Base-by-base conservation (phyloP, 2,888 invertebrate genomes). In the Chrysotoxum bicinctum region DNA sequence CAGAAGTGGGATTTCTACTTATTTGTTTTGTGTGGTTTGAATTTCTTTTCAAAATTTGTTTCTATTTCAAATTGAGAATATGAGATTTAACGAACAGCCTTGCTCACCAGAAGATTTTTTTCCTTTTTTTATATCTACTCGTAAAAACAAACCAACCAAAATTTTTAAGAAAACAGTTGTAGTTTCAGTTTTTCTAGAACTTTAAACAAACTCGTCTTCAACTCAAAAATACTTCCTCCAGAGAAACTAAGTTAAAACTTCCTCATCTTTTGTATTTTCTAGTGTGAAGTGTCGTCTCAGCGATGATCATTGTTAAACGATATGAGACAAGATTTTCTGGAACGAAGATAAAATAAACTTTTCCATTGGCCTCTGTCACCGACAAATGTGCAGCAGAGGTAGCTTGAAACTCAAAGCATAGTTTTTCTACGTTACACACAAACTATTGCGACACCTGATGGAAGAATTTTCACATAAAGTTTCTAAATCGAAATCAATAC, bases 401-500 rank as follows among this genome's bases (percentile, higher is more conserved):
- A 30, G 30, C 26, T 16, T 16, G 43, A 43, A 43, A 43, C 43
- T 43, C 16, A 43, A 3, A 43, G n/a, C 14, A 14, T n/a, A 32
- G 30, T 12, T 35, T 19, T 35, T 14, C 35, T 14, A 21, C 21
- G 30, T 62, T 62, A 21, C 30, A 45, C 14, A 30, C 7, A 16
- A 45, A 12, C 45, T 30, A 30, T 32, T 45, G 62, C 35, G 19
- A 21, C 30, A 74, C 52, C 52, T 74, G 43, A 45, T 21, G 32
- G 35, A 43, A 60, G 12, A 19, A 48, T 43, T 70, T 48, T 12
- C 30, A 32, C 50, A 50, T 23, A 37, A 69, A 60, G 56, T 60
- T 76, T 64, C 32, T 50, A 60, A 80, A 62, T 54, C 74, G 48
- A 69, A 80, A 75, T 80, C 75, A 69, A 80, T 80, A 75, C 69